These are phyloP conservation scores for Mercenaria mercenaria DNA, from an alignment of 1,140 invertebrate genomes.

Conservation along the genomic window DNA sequence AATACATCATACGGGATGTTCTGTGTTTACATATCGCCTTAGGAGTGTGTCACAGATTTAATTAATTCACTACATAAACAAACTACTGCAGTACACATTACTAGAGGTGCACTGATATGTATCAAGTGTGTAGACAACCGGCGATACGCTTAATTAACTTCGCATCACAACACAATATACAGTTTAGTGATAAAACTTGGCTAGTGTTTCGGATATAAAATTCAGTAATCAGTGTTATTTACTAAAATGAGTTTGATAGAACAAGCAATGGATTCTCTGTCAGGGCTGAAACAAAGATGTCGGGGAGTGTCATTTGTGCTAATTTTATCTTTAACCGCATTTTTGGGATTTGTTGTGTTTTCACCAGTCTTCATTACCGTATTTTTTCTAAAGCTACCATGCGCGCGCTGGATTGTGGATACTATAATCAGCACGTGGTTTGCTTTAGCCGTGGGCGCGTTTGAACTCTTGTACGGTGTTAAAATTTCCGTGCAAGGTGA, in stretches of 20 bases:
- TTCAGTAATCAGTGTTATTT: not conserved
- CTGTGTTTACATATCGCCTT: no score
- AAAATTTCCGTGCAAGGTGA: conserved; percentile 92
- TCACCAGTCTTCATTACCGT: conserved; percentile 55
- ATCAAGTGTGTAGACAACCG: not conserved
- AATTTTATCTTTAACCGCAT: conserved; percentile 26
- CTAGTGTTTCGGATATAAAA: not conserved
- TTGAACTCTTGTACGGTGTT: conserved; percentile 89
- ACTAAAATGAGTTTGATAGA: conserved; percentile 42
- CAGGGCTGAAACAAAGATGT: conserved; percentile 19
- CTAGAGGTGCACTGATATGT: not conserved
- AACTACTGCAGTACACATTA: not conserved
- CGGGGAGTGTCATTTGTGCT: conserved; percentile 22
- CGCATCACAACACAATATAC: not conserved
- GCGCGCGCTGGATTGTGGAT: conserved; percentile 52
- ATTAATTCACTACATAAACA: not conserved
- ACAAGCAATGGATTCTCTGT: conserved; percentile 9
- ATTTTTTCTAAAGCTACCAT: conserved; percentile 12
- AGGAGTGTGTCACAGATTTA: not conserved
- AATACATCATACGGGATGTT: no score
- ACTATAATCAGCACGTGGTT: conserved; percentile 55
- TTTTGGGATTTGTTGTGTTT: conserved; percentile 47
- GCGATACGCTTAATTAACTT: not conserved
- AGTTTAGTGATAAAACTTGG: not conserved
- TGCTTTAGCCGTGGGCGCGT: conserved; percentile 53